Percentiles rank a stretch among this genome's conserved stretches.
phyloP scores from a whole-genome alignment of 2,797 vertebrate species.

The Aeoliscus strigatus region DNA sequence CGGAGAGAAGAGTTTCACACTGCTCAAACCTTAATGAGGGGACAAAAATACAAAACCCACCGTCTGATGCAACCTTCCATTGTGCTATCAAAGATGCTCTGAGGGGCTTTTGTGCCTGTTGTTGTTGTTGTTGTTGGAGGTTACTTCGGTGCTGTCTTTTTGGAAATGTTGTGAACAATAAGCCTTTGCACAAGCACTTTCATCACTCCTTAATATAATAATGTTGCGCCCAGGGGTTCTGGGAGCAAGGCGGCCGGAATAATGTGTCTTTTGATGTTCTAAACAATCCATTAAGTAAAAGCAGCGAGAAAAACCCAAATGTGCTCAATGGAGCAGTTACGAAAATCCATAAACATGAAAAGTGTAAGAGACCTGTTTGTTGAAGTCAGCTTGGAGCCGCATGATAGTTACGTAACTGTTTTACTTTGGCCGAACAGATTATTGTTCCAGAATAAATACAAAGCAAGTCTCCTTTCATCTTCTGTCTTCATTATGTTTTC shows the following conservation, averaged over 20 bases:
- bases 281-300: conserved; percentile 64
- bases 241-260: conserved; percentile 42
- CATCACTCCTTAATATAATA: conserved; percentile 56
- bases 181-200: conserved; percentile 49
- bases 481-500: conserved; percentile 36
- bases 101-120: conserved; percentile 7
- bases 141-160: conserved; percentile 51
- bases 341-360: conserved; percentile 55
- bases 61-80: conserved; percentile 16
- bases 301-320: conserved; percentile 39
- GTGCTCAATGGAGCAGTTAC: conserved; percentile 33
- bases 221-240: conserved; percentile 34
- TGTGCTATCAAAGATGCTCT: conserved; percentile 24
- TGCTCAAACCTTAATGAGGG: conserved; percentile 12
- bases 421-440: conserved; percentile 48
- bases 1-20: background rate
- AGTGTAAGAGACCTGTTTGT: conserved; percentile 48
- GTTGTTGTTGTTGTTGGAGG: conserved; percentile 44
- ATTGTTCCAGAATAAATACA: conserved; percentile 30
- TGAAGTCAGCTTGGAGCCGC: conserved; percentile 39
- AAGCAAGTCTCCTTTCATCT: conserved; percentile 50
- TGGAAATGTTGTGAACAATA: conserved; percentile 34
- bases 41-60: conserved; percentile 15
- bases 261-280: conserved; percentile 66
- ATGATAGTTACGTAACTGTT: conserved; percentile 43